Evolutionary conservation across 2,888 invertebrate genomes (phyloP), one percentile per base, ranked within the genome.

Genomic region (Drosophila paracracens): DNA sequence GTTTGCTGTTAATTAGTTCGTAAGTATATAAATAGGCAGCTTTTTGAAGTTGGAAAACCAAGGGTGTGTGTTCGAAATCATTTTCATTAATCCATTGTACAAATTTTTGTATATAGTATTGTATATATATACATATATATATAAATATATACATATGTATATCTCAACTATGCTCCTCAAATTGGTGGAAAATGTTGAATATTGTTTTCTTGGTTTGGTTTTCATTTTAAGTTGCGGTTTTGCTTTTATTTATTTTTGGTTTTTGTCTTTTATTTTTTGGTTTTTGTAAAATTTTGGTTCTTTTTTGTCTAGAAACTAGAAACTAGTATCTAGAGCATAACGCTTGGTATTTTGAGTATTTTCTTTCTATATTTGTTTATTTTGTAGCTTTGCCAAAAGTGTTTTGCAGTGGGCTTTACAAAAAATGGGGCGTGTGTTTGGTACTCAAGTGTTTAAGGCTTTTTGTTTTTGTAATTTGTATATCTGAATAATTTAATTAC

Each of bases 21-120:
- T 84, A 84, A 88, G 88, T 84, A 72, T 85, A 82, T 83, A 88
- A 84, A 86, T 74, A 83, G 86, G 86, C 84, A 84, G 88, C 88
- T 68, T 79, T 85, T 70, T 64, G 60, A 74, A 58, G 68, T 82
- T 80, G 43, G 70, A 70, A 70, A 75, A 72, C 65, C 70, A 77
- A 76, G 76, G 72, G 81, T 74, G 86, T 70, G 63, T 79, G 43
- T 84, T 69, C 54, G 70, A 82, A 82, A 80, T 64, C 29, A 59
- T 75, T 63, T 35, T 27, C 16, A 65, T 35, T 29, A 53, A 38
- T 50, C 36, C 43, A 51, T 64, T 63, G 25, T 68, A 66, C 33
- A 59, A 52, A 71, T 76, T 82, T 29, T 68, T 74, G 58, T 79
- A 66, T 67, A 77, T 57, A 64, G 70, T 65, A 25, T 16, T 61